phyloP scores from a whole-genome alignment of 2,888 invertebrate genomes.

The Caenorhabditis sp. region DNA sequence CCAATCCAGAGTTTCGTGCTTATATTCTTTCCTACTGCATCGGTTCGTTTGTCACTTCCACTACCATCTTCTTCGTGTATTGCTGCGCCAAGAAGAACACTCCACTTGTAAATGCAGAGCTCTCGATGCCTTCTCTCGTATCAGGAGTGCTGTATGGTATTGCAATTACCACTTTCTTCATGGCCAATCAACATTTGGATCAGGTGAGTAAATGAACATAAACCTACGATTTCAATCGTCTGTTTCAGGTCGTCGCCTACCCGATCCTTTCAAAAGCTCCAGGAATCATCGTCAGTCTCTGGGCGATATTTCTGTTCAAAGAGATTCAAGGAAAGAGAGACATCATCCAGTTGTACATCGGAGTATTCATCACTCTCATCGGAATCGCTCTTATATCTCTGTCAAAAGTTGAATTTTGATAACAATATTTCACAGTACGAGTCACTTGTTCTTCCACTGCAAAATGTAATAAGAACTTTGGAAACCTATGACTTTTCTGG shows the following conservation, averaged over 20 bases:
- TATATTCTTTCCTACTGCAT: constrained; percentile 85
- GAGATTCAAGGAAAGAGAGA: constrained; percentile 72
- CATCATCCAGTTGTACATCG: constrained; percentile 63
- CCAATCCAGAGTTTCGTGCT: constrained; percentile 72
- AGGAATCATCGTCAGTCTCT: constrained; percentile 70
- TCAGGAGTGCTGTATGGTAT: constrained; percentile 70
- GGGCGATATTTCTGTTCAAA: constrained; percentile 72
- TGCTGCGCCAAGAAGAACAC: constrained; percentile 61
- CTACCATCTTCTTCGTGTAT: constrained; percentile 83
- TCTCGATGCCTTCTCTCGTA: constrained; percentile 66
- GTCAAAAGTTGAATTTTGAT: constrained; percentile 73
- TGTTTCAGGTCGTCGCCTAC: constrained; percentile 70
- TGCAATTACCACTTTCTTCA: constrained; percentile 67
- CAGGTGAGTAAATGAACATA: constrained; percentile 59
- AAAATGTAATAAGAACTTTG: no score
- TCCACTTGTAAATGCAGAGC: constrained; percentile 71
- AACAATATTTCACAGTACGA: background rate
- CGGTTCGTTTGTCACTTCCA: constrained; percentile 84
- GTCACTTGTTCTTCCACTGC: no score
- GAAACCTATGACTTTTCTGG: no score
- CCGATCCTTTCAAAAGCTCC: constrained; percentile 71
- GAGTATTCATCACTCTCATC: constrained; percentile 63
- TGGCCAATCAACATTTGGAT: constrained; percentile 73
- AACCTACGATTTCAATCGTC: no score
- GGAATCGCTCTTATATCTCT: constrained; percentile 70